phyloP scores from a whole-genome alignment of 2,888 invertebrate genomes.

The Diplazon laetatorius region DNA sequence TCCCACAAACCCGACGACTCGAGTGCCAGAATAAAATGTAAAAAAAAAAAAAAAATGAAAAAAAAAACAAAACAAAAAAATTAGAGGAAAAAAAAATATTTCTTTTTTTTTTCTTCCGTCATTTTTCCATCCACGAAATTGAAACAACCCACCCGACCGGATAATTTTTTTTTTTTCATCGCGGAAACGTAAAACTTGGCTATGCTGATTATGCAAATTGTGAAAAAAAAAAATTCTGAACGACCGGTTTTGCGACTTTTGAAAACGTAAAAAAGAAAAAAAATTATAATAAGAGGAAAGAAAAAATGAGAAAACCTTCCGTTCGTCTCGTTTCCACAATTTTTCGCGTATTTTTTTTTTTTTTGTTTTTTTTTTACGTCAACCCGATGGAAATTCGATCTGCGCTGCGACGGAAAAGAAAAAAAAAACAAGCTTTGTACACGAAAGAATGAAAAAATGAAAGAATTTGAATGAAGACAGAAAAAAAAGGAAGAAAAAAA shows the following conservation, averaged over 20 bases:
- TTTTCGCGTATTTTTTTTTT: not conserved
- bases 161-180: not conserved
- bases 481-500: not conserved
- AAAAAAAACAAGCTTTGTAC: slow-evolving; percentile 19
- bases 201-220: slow-evolving; percentile 33
- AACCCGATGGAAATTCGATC: slow-evolving; percentile 40
- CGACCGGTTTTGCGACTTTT: slow-evolving; percentile 25
- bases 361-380: slow-evolving; percentile 11
- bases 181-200: not conserved
- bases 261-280: no score
- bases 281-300: no score
- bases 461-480: not conserved
- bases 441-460: no score
- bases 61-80: not conserved
- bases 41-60: slow-evolving; percentile 3
- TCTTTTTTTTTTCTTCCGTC: not conserved
- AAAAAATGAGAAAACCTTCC: slow-evolving; percentile 6
- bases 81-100: no score
- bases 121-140: not conserved
- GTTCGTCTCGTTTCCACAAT: not conserved
- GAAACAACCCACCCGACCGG: no score
- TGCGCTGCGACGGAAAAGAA: not conserved
- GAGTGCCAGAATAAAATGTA: slow-evolving; percentile 2
- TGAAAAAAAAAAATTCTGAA: slow-evolving; percentile 24
- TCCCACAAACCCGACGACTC: not conserved